These are phyloP conservation scores for Dinomys branickii DNA, from an alignment of 2,113 vertebrate species.

Conservation along the genomic window DNA sequence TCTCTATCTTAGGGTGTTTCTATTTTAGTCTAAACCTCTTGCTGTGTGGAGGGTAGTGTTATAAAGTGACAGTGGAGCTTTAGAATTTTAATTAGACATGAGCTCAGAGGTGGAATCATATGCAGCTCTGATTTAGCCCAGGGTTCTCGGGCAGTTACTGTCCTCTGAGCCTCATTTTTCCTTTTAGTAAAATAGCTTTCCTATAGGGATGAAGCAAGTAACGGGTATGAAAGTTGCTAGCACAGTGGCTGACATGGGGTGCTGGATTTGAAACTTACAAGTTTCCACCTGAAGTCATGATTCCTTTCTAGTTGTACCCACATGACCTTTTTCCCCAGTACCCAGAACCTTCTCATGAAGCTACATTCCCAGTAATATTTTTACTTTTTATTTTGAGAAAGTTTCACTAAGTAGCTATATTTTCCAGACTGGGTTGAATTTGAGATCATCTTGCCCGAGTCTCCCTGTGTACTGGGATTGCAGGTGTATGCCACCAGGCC, in stretches of 20 bases:
- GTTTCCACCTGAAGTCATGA: background rate
- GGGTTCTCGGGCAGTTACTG: background rate
- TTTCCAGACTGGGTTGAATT: background rate
- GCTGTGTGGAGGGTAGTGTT: background rate
- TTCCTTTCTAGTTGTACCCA: background rate
- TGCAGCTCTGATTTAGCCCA: background rate
- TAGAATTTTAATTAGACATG: background rate
- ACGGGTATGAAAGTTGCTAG: background rate
- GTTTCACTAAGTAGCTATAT: background rate
- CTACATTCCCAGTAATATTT: background rate
- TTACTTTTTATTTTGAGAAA: background rate
- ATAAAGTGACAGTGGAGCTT: background rate
- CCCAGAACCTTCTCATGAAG: background rate
- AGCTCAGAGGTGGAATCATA: background rate
- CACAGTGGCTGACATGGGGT: background rate
- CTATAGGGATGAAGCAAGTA: background rate
- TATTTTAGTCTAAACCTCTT: conserved; percentile 8
- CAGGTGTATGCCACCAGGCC: background rate
- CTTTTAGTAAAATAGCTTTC: background rate
- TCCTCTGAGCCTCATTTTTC: background rate
- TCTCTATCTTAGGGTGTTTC: background rate
- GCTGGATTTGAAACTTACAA: background rate
- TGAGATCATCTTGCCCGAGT: background rate
- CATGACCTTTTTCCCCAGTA: background rate
- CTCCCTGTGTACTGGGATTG: background rate